Conservation (phyloP, 2,888 invertebrate genomes). For the Thyatira batis region DNA sequence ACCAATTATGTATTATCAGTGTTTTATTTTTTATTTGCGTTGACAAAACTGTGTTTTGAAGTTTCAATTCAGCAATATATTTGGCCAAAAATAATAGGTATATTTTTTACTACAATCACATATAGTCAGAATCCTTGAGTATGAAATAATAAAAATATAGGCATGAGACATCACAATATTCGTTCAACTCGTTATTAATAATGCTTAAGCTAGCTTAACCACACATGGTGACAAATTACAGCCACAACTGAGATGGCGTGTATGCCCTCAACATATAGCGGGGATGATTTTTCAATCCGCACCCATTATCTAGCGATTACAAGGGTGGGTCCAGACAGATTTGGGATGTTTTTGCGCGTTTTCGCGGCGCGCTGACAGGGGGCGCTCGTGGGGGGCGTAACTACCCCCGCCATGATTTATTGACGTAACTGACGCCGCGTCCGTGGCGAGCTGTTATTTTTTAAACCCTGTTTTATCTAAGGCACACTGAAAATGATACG, state of each 20-base stretch:
- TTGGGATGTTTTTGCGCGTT: conserved; percentile 66
- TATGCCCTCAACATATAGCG: conserved; percentile 59
- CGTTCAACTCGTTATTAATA: neutral
- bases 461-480: conserved; percentile 59
- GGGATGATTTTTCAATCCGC: conserved; percentile 78
- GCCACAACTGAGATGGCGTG: conserved; percentile 35
- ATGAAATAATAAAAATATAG: neutral
- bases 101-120: too few species aligned
- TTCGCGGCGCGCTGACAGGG: conserved; percentile 49
- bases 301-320: conserved; percentile 78
- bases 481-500: neutral
- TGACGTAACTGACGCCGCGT: conserved; percentile 48
- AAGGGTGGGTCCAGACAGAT: conserved; percentile 76
- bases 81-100: too few species aligned
- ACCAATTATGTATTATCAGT: too few species aligned
- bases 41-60: too few species aligned
- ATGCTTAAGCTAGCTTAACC: neutral
- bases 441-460: conserved; percentile 61
- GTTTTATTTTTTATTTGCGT: too few species aligned
- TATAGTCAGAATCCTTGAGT: too few species aligned
- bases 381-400: conserved; percentile 48
- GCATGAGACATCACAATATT: neutral
- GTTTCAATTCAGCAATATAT: too few species aligned
- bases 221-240: conserved; percentile 27
- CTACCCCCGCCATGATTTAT: conserved; percentile 66